A percentile compares a stretch with the other conserved stretches of the same genome.
phyloP scores from a whole-genome alignment of 2,113 vertebrate genomes.

The Gulo gulo region DNA sequence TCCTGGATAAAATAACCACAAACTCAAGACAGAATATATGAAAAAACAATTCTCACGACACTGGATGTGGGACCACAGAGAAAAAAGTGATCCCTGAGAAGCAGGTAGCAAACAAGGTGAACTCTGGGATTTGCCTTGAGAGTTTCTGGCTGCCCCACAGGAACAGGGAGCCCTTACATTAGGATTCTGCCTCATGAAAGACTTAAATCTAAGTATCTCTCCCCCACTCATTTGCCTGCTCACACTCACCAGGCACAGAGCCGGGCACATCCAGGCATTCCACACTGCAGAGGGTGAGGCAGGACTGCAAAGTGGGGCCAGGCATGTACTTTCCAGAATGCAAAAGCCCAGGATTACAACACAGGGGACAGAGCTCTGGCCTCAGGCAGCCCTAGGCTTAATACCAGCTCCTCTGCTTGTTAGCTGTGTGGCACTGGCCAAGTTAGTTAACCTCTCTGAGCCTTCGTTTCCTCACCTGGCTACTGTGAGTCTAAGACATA shows the following conservation, averaged over 20 bases:
- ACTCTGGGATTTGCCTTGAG: background rate
- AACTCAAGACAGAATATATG: background rate
- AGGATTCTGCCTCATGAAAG: background rate
- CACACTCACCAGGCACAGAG: no score
- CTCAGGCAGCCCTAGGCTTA: background rate
- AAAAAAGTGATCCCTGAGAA: background rate
- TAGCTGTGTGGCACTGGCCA: background rate
- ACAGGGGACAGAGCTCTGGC: background rate
- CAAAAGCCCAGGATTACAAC: background rate
- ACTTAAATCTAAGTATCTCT: background rate
- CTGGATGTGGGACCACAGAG: background rate
- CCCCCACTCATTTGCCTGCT: background rate
- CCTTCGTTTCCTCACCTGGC: background rate
- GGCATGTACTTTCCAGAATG: background rate
- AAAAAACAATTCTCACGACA: background rate
- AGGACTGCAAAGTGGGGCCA: background rate
- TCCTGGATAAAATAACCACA: background rate
- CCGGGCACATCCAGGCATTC: background rate
- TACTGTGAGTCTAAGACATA: background rate
- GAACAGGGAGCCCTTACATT: accelerated
- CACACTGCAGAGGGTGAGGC: background rate
- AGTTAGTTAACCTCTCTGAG: background rate
- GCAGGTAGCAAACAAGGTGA: background rate
- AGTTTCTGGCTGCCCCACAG: accelerated
- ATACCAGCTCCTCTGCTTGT: background rate